These are phyloP conservation scores for Stenopsyche tienmushanensis DNA, from an alignment of 1,140 invertebrate species.

Conservation along the genomic window DNA sequence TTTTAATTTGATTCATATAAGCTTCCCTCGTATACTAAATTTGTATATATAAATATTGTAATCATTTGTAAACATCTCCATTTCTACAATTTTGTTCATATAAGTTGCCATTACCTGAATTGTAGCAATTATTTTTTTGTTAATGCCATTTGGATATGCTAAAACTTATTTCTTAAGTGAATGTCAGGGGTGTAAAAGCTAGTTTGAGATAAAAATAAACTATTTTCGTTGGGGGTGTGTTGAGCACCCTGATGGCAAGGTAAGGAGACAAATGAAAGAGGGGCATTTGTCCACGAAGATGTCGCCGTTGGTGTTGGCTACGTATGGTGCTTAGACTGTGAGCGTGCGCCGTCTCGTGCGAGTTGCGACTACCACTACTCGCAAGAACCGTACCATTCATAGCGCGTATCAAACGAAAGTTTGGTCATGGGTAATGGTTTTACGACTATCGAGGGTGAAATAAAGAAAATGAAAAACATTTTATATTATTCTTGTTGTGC, in stretches of 20 bases:
- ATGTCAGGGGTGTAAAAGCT: too few relatives aligned
- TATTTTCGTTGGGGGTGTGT: background rate
- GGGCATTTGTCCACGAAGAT: background rate
- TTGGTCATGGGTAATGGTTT: slow-evolving; percentile 81
- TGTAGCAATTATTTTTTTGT: too few relatives aligned
- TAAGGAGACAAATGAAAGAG: slow-evolving; percentile 6
- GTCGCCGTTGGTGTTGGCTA: slow-evolving; percentile 4
- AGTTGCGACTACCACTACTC: background rate
- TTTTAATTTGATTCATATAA: too few relatives aligned
- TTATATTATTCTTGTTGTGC: slow-evolving; percentile 60
- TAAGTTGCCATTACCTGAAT: too few relatives aligned
- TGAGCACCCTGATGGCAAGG: background rate
- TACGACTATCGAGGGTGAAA: slow-evolving; percentile 78
- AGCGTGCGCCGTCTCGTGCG: background rate
- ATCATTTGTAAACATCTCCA: too few relatives aligned
- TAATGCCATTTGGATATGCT: too few relatives aligned
- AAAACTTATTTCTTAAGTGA: too few relatives aligned
- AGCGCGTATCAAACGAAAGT: slow-evolving; percentile 60
- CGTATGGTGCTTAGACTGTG: slow-evolving; percentile 32
- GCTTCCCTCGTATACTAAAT: too few relatives aligned
- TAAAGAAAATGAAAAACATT: slow-evolving; percentile 86
- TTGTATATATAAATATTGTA: too few relatives aligned
- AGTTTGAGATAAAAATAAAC: background rate
- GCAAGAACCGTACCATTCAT: slow-evolving; percentile 27
- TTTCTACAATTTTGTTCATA: too few relatives aligned